phyloP scores from a whole-genome alignment of 2,888 invertebrate species.

The Patella depressa region DNA sequence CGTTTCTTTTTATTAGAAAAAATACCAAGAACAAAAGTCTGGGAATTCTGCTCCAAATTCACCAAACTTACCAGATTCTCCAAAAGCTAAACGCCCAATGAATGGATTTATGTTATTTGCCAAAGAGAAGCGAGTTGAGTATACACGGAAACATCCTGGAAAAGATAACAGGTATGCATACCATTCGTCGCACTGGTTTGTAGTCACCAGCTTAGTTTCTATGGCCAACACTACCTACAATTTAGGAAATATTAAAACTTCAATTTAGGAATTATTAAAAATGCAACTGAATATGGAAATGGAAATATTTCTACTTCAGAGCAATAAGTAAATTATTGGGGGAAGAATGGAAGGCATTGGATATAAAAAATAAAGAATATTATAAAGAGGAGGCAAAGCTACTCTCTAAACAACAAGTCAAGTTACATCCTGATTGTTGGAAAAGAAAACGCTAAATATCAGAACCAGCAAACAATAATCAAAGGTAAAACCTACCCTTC shows the following conservation, averaged over 20 bases:
- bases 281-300: too few relatives aligned
- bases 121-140: conserved; percentile 72
- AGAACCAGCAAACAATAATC: too few relatives aligned
- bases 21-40: too few relatives aligned
- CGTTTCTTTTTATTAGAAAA: too few relatives aligned
- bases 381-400: conserved; percentile 71
- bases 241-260: too few relatives aligned
- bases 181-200: not conserved
- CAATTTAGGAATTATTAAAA: too few relatives aligned
- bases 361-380: conserved; percentile 66
- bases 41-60: too few relatives aligned
- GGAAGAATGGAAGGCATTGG: conserved; percentile 73
- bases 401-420: conserved; percentile 73
- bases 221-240: too few relatives aligned
- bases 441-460: conserved; percentile 68
- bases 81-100: conserved; percentile 73
- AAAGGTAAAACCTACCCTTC: too few relatives aligned
- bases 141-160: conserved; percentile 73
- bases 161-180: conserved; percentile 73
- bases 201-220: too few relatives aligned
- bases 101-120: conserved; percentile 75
- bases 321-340: conserved; percentile 74
- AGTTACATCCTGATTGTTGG: conserved; percentile 74
- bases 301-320: conserved; percentile 55
- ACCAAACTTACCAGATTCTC: conserved; percentile 22